A percentile compares a stretch with the other conserved stretches of the same genome.
Conservation (phyloP, 1,140 invertebrate genomes). For the Brachystomella parvula region DNA sequence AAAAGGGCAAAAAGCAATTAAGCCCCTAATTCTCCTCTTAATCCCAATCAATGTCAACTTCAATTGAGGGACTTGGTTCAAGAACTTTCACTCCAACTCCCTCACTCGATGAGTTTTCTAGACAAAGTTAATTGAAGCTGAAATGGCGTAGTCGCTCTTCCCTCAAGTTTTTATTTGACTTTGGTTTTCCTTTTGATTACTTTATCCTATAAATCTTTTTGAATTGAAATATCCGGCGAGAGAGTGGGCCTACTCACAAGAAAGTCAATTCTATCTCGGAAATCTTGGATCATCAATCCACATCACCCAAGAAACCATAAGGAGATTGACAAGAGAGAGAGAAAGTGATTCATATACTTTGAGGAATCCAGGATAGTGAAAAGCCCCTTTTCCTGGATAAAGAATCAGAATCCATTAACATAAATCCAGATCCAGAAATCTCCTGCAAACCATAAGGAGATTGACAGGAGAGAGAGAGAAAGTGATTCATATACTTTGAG, state of each 20-base stretch:
- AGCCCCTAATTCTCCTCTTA: no score
- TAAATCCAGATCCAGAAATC: neutral
- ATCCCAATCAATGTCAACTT: no score
- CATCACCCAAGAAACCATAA: neutral
- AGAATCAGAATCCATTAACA: neutral
- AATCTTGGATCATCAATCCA: conserved; percentile 1
- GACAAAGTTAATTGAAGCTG: no score
- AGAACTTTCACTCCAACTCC: no score
- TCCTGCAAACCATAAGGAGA: neutral
- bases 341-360: conserved; percentile 1
- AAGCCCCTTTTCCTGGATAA: neutral
- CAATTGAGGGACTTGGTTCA: no score
- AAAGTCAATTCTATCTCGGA: neutral
- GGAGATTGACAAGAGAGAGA: neutral
- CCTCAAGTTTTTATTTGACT: neutral
- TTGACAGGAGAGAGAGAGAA: neutral
- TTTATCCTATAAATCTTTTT: neutral
- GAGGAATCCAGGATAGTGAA: neutral
- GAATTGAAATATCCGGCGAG: neutral
- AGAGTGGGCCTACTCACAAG: neutral
- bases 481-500: conserved; percentile 10
- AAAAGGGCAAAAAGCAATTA: no score
- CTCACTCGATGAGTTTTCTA: no score
- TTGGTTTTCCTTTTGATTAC: neutral
- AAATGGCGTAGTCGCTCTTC: no score